Percentiles rank a stretch among this genome's conserved stretches.
Evolutionary conservation across 2,888 invertebrate species (phyloP).

Genomic region (Amiota mariae): DNA sequence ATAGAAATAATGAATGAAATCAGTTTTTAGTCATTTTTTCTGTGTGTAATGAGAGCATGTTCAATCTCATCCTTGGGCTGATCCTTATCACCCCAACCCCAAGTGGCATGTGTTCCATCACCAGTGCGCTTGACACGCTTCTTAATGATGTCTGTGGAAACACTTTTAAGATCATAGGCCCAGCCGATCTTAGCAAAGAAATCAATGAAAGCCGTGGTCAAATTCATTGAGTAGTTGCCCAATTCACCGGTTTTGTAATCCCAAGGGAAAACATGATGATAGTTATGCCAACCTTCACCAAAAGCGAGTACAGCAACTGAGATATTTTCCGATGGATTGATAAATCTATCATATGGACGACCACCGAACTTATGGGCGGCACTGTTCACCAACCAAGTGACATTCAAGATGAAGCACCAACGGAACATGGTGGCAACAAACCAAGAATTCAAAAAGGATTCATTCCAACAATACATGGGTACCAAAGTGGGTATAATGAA

Average conservation of each 20-base stretch:
- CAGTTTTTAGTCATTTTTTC: conserved; percentile 75
- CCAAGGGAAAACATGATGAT: conserved; percentile 89
- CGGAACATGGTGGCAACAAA: conserved; percentile 83
- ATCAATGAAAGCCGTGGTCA: conserved; percentile 86
- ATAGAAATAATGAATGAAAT: no score
- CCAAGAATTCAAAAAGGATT: conserved; percentile 80
- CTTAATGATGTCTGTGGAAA: conserved; percentile 80
- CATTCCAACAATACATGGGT: conserved; percentile 86
- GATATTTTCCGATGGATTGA: conserved; percentile 81
- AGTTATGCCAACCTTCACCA: conserved; percentile 89
- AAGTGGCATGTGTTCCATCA: conserved; percentile 82
- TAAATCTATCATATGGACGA: conserved; percentile 83
- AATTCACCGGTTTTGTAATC: conserved; percentile 89
- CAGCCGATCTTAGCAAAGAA: conserved; percentile 87
- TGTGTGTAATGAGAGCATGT: conserved; percentile 77
- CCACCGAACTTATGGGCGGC: conserved; percentile 88
- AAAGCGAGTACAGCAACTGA: conserved; percentile 78
- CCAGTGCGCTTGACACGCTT: conserved; percentile 83
- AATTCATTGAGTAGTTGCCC: conserved; percentile 82
- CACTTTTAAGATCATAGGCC: conserved; percentile 90
- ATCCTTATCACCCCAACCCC: conserved; percentile 88
- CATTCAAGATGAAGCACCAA: conserved; percentile 86
- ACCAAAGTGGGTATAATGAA: conserved; percentile 85
- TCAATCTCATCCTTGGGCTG: conserved; percentile 76
- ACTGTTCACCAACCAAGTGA: conserved; percentile 93